Conservation (phyloP, 2,113 vertebrate species). For the Cryptoleucopteryx plumbea region DNA sequence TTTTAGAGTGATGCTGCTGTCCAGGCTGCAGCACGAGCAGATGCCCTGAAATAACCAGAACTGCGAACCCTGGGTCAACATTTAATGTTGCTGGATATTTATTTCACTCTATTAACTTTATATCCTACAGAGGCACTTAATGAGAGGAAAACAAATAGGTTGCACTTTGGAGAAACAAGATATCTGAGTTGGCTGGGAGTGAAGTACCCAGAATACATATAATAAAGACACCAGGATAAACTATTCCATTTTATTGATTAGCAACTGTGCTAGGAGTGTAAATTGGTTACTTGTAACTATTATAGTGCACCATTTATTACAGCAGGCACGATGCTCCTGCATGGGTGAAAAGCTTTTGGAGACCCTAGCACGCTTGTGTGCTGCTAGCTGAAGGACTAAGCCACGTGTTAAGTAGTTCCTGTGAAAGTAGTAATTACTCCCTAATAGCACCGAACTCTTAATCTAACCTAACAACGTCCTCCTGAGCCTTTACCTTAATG, state of each 20-base stretch:
- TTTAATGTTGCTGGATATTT: not conserved
- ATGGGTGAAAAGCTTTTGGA: not conserved
- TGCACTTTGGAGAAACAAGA: conserved; percentile 31
- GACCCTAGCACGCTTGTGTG: not conserved
- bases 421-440: not conserved
- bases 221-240: conserved; percentile 2
- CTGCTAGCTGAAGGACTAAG: not conserved
- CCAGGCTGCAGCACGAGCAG: not conserved
- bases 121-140: conserved; percentile 8
- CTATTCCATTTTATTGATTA: conserved; percentile 11
- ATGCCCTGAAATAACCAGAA: not conserved
- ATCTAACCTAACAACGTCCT: not conserved
- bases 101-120: conserved; percentile 49
- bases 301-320: not conserved
- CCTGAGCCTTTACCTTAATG: not conserved
- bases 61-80: not conserved
- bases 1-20: not conserved
- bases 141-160: conserved; percentile 40
- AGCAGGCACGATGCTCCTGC: not conserved
- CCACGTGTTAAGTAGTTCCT: not conserved
- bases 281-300: not conserved
- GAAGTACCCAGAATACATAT: not conserved
- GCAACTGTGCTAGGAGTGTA: not conserved
- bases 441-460: not conserved
- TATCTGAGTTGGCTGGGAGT: not conserved